phyloP scores from a whole-genome alignment of 2,113 vertebrate genomes.

The Otis tarda region DNA sequence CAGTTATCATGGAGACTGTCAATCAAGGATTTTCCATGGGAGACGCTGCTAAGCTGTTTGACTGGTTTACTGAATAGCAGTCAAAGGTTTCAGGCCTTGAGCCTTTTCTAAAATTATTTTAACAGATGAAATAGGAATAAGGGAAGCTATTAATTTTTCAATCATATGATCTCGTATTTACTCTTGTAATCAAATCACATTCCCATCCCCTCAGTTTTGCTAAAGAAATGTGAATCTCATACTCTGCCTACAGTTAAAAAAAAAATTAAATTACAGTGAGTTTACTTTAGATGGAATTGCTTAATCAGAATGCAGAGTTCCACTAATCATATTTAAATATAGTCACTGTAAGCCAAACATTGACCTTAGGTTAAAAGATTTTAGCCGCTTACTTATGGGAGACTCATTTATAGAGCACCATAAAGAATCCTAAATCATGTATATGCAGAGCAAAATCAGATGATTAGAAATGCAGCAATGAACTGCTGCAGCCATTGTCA shows the following conservation, averaged over 20 bases:
- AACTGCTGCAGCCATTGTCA: neutral
- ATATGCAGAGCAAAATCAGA: neutral
- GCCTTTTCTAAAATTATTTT: slow-evolving; percentile 55
- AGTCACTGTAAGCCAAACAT: slow-evolving; percentile 36
- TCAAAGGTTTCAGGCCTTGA: slow-evolving; percentile 51
- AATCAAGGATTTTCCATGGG: neutral
- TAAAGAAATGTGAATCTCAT: slow-evolving; percentile 12
- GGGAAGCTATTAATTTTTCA: slow-evolving; percentile 66
- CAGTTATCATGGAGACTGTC: neutral
- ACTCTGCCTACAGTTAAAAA: slow-evolving; percentile 1
- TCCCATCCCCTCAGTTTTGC: neutral
- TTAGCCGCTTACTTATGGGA: slow-evolving; percentile 15
- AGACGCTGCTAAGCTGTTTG: slow-evolving; percentile 4
- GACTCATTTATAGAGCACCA: slow-evolving; percentile 2
- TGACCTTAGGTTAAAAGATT: slow-evolving; percentile 42
- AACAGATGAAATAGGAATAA: slow-evolving; percentile 42
- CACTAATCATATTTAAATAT: slow-evolving; percentile 44
- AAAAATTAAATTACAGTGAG: slow-evolving; percentile 24
- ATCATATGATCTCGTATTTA: slow-evolving; percentile 20
- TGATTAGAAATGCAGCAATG: slow-evolving; percentile 44
- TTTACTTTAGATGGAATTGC: slow-evolving; percentile 22
- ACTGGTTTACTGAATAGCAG: slow-evolving; percentile 7
- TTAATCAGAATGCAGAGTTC: slow-evolving; percentile 27
- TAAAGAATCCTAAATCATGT: slow-evolving; percentile 41
- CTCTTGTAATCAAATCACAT: slow-evolving; percentile 15